Conservation (phyloP, 2,113 vertebrate genomes). For the Rhea americana region DNA sequence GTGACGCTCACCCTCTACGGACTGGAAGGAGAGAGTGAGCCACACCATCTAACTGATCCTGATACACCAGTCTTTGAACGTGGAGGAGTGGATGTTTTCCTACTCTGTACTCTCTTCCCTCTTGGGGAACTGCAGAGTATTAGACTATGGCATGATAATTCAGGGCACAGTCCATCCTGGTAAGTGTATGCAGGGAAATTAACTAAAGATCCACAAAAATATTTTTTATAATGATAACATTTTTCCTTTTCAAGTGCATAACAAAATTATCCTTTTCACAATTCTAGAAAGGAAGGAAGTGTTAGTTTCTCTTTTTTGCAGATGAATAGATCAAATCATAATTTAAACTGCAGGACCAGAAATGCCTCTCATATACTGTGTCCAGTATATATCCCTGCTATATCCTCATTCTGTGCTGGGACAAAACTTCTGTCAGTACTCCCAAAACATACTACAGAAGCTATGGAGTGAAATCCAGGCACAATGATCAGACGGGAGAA, state of each 20-base stretch:
- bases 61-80: slow-evolving; percentile 86
- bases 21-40: slow-evolving; percentile 90
- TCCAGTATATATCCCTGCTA: background rate
- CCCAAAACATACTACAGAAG: background rate
- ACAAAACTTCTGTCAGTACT: background rate
- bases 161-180: slow-evolving; percentile 88
- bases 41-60: slow-evolving; percentile 86
- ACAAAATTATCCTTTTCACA: background rate
- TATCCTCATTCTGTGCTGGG: background rate
- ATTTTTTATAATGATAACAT: background rate
- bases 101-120: slow-evolving; percentile 90
- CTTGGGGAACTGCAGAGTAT: slow-evolving; percentile 88
- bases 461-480: background rate
- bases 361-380: background rate
- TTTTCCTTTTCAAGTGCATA: background rate
- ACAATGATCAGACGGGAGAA: background rate
- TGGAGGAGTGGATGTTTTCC: slow-evolving; percentile 88
- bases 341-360: background rate
- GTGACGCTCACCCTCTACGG: slow-evolving; percentile 89
- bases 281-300: background rate
- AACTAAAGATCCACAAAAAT: background rate
- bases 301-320: background rate
- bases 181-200: slow-evolving; percentile 39
- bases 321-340: background rate
- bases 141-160: slow-evolving; percentile 94